Evolutionary conservation across 2,113 vertebrate species (phyloP).

Genomic region (Sturnira hondurensis): DNA sequence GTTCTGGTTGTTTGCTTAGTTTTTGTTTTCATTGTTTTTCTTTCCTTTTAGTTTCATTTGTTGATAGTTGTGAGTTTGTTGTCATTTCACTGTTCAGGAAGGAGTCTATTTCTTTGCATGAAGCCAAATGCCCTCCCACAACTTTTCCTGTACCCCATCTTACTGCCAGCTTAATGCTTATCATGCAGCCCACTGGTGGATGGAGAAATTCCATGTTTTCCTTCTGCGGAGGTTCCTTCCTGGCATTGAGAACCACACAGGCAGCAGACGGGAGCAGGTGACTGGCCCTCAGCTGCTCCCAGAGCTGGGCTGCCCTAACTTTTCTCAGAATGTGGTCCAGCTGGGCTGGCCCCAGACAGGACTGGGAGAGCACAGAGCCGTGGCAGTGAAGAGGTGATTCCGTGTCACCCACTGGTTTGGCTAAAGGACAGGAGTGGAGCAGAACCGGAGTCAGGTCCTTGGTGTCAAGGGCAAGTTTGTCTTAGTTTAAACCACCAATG

Average conservation of each 20-base stretch:
- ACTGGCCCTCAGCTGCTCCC: background rate
- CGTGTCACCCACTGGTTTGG: background rate
- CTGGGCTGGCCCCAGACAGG: background rate
- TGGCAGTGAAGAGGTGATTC: fast-evolving
- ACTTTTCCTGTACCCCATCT: background rate
- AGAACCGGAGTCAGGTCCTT: background rate
- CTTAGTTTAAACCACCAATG: background rate
- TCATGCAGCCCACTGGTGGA: background rate
- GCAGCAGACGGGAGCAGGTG: constrained; percentile 30
- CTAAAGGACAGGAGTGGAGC: background rate
- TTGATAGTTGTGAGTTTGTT: too few relatives aligned
- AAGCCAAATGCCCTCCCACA: background rate
- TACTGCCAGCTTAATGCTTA: background rate
- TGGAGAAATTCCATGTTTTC: background rate
- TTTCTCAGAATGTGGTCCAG: background rate
- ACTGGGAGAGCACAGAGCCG: background rate
- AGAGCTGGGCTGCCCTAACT: background rate
- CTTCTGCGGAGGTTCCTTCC: constrained; percentile 45
- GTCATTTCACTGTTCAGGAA: background rate
- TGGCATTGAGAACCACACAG: constrained; percentile 16
- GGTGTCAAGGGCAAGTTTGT: background rate
- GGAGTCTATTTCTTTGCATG: background rate
- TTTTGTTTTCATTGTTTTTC: too few relatives aligned
- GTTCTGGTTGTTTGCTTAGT: too few relatives aligned
- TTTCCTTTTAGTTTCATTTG: too few relatives aligned